phyloP scores from a whole-genome alignment of 2,113 vertebrate genomes.

The Gulo gulo region DNA sequence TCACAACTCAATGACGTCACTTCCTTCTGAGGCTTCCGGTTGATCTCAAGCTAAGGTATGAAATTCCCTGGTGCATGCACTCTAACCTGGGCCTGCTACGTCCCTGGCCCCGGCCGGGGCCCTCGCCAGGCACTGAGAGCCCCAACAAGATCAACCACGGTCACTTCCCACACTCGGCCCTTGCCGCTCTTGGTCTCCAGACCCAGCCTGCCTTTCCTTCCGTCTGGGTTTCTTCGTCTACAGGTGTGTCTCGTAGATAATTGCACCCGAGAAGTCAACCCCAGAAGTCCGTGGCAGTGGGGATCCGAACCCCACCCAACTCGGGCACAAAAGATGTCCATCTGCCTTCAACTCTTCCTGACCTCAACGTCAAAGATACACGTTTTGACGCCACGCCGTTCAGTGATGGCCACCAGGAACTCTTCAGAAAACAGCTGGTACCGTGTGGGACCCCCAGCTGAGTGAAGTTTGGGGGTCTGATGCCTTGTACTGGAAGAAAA shows the following conservation, averaged over 20 bases:
- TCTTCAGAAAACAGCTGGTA: not conserved
- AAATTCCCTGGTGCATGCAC: not conserved
- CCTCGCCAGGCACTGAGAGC: accelerated
- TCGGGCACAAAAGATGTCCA: not conserved
- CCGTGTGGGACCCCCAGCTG: accelerated
- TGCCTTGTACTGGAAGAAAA: not conserved
- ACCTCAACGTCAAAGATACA: not conserved
- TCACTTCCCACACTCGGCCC: not conserved
- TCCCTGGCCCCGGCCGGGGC: accelerated
- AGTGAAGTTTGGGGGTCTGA: not conserved
- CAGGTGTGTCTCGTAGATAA: not conserved
- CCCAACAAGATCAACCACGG: no score
- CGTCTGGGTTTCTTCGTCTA: no score
- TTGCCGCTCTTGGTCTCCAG: not conserved
- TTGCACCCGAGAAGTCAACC: not conserved
- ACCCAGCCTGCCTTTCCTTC: not conserved
- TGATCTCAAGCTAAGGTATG: not conserved
- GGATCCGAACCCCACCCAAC: not conserved
- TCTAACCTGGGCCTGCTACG: accelerated
- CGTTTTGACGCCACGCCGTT: not conserved
- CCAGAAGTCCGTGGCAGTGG: not conserved
- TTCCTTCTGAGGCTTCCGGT: not conserved
- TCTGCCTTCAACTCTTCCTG: not conserved
- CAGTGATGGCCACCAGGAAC: not conserved
- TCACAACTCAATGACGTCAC: no score